phyloP scores from a whole-genome alignment of 1,140 invertebrate species.

The Ephestia elutella region DNA sequence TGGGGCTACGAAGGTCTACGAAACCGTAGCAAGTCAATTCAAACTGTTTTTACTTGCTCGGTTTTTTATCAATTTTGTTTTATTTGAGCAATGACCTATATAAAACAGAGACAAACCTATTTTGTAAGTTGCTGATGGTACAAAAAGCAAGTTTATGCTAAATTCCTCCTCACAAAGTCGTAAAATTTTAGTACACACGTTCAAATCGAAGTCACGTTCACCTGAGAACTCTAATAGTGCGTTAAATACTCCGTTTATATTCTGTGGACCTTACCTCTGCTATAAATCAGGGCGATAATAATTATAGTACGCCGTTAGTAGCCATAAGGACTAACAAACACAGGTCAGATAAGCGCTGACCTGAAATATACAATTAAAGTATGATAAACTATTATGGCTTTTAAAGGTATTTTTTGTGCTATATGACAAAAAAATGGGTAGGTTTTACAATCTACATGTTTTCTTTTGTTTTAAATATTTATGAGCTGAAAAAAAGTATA shows the following conservation, averaged over 20 bases:
- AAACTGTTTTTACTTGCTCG: too few relatives aligned
- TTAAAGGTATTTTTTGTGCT: too few relatives aligned
- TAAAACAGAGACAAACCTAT: too few relatives aligned
- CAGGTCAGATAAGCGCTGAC: conserved; percentile 27
- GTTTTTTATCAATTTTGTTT: too few relatives aligned
- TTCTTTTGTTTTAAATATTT: too few relatives aligned
- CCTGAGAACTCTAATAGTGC: conserved; percentile 6
- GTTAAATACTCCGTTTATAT: conserved; percentile 40
- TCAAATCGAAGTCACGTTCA: conserved; percentile 8
- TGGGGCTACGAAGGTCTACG: not conserved
- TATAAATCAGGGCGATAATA: conserved; percentile 66
- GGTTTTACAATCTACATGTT: too few relatives aligned
- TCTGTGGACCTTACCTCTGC: conserved; percentile 50
- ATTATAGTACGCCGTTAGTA: conserved; percentile 58
- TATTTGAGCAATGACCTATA: too few relatives aligned
- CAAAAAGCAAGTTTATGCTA: not conserved
- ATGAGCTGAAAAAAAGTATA: too few relatives aligned
- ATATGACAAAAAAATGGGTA: too few relatives aligned
- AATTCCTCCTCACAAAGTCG: not conserved
- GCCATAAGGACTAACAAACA: conserved; percentile 41
- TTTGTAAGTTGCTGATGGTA: too few relatives aligned
- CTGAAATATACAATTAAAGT: not conserved
- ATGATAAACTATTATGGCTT: not conserved
- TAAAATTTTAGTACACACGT: not conserved
- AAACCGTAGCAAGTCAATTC: not conserved